Conservation (phyloP, 2,797 vertebrate genomes). For the Menidia menidia region DNA sequence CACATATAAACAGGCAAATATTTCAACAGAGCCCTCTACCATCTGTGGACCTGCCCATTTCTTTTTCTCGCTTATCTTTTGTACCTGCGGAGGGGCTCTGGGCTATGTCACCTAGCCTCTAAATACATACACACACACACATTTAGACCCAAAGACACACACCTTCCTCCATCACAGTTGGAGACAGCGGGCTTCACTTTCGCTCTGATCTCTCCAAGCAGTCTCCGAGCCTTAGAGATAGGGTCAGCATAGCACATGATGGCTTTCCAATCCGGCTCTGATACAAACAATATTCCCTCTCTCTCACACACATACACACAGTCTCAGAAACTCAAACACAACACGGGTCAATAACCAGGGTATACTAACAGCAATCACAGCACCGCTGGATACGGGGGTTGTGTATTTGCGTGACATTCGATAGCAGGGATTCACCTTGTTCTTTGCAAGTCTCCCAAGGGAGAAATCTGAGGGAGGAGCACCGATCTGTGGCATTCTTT, state of each 20-base stretch:
- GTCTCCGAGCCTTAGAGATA: constrained; percentile 77
- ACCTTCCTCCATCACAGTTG: constrained; percentile 73
- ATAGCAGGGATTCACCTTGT: constrained; percentile 79
- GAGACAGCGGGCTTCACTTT: constrained; percentile 75
- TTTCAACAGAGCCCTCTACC: constrained; percentile 63
- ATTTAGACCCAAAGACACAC: constrained; percentile 22
- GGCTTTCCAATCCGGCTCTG: constrained; percentile 74
- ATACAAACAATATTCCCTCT: constrained; percentile 63
- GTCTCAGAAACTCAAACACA: constrained; percentile 67
- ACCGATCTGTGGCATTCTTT: constrained; percentile 75
- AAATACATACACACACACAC: constrained; percentile 46
- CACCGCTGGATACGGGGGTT: constrained; percentile 62
- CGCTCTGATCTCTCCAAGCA: constrained; percentile 80
- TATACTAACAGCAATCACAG: constrained; percentile 81
- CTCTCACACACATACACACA: constrained; percentile 41
- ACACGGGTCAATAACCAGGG: constrained; percentile 80
- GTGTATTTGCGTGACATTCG: constrained; percentile 80
- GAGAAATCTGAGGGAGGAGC: constrained; percentile 54
- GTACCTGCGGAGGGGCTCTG: constrained; percentile 78
- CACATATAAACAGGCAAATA: constrained; percentile 57
- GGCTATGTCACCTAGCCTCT: constrained; percentile 78
- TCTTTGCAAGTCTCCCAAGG: constrained; percentile 70
- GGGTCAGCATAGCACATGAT: constrained; percentile 78
- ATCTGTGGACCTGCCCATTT: constrained; percentile 78
- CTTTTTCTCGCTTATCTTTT: constrained; percentile 80